These are phyloP conservation scores for Poeciliopsis gracilis DNA, from an alignment of 2,797 vertebrate species.

Conservation along the genomic window DNA sequence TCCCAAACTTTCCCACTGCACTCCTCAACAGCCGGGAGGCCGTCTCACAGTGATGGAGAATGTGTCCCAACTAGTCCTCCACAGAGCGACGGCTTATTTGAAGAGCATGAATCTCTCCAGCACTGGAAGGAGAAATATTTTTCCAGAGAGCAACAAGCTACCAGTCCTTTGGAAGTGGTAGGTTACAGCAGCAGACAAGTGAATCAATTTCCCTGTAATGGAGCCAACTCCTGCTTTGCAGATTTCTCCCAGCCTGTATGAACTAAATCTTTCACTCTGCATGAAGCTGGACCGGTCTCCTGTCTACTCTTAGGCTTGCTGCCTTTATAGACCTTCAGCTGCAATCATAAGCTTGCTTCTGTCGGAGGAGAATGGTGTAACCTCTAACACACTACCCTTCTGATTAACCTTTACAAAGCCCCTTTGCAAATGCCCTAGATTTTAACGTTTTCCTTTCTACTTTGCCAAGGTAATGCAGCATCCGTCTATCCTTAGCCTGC, in stretches of 20 bases:
- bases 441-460: slow-evolving; percentile 62
- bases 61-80: slow-evolving; percentile 32
- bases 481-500: slow-evolving; percentile 42
- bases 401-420: slow-evolving; percentile 56
- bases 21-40: slow-evolving; percentile 35
- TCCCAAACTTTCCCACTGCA: slow-evolving; percentile 37
- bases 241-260: slow-evolving; percentile 47
- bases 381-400: slow-evolving; percentile 44
- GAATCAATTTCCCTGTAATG: slow-evolving; percentile 33
- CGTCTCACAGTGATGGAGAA: slow-evolving; percentile 56
- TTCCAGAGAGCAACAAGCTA: slow-evolving; percentile 55
- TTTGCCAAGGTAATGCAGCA: slow-evolving; percentile 50
- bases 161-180: slow-evolving; percentile 75
- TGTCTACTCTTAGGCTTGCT: slow-evolving; percentile 53
- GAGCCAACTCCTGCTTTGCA: slow-evolving; percentile 54
- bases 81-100: slow-evolving; percentile 31
- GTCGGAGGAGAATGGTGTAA: slow-evolving; percentile 15
- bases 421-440: slow-evolving; percentile 38
- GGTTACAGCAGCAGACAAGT: slow-evolving; percentile 61
- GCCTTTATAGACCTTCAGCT: slow-evolving; percentile 38
- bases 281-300: slow-evolving; percentile 54
- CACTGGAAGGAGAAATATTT: slow-evolving; percentile 60
- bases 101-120: slow-evolving; percentile 43
- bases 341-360: slow-evolving; percentile 44
- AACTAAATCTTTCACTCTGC: slow-evolving; percentile 53